These are phyloP conservation scores for Rosalia funebris DNA, from an alignment of 2,888 invertebrate species.

Conservation along the genomic window DNA sequence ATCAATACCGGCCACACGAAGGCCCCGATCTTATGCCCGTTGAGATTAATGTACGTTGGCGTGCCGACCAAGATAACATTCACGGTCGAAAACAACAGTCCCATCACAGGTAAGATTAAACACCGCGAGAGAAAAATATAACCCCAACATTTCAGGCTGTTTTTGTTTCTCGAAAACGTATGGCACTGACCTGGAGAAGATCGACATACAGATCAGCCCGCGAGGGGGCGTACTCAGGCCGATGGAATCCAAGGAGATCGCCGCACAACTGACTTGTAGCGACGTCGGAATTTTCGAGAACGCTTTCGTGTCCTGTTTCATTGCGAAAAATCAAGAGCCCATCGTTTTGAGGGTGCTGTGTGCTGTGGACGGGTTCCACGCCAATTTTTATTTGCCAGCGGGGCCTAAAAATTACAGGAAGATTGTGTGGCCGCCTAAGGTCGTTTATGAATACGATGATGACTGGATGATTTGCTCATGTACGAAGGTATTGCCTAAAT, in stretches of 20 bases:
- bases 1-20: constrained; percentile 50
- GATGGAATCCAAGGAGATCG: constrained; percentile 42
- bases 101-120: constrained; percentile 36
- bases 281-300: constrained; percentile 58
- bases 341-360: constrained; percentile 57
- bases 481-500: constrained; percentile 37
- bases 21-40: constrained; percentile 54
- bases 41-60: constrained; percentile 54
- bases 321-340: constrained; percentile 51
- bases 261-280: constrained; percentile 53
- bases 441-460: constrained; percentile 43
- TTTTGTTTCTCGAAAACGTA: constrained; percentile 51
- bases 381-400: constrained; percentile 58
- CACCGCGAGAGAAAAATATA: background rate
- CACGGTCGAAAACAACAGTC: constrained; percentile 56
- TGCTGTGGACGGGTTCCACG: constrained; percentile 56
- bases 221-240: constrained; percentile 52
- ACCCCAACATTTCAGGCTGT: constrained; percentile 37
- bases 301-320: constrained; percentile 59
- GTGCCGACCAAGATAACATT: constrained; percentile 49
- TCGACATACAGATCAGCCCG: constrained; percentile 54
- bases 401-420: constrained; percentile 40
- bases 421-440: constrained; percentile 52
- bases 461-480: constrained; percentile 41
- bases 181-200: constrained; percentile 53